Percentiles rank a stretch among this genome's conserved stretches.
Conservation (phyloP, 1,140 invertebrate species). For the Ceratina australensis region DNA sequence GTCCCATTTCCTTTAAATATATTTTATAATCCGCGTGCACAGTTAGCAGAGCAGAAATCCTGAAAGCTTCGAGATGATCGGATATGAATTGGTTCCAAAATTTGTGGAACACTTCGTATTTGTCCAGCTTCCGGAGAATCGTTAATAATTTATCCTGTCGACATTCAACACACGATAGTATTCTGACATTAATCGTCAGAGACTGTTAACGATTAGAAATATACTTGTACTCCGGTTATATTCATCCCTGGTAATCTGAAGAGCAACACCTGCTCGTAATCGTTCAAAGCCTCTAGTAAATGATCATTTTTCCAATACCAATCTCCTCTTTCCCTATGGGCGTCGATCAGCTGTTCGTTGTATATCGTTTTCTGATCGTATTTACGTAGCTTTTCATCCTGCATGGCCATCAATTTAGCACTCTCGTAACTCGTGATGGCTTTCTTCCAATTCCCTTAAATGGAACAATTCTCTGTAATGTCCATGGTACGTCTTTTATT, state of each 20-base stretch:
- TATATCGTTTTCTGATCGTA: conserved; percentile 1
- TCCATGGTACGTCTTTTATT: not conserved
- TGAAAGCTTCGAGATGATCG: not conserved
- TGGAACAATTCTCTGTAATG: not conserved
- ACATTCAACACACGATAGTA: not conserved
- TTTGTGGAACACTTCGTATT: conserved; percentile 47
- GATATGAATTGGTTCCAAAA: conserved; percentile 49
- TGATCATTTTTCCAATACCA: conserved; percentile 1
- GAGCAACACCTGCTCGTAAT: conserved; percentile 49
- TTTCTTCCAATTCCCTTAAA: conserved; percentile 40
- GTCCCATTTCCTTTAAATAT: conserved; percentile 35
- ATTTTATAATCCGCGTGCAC: conserved; percentile 55
- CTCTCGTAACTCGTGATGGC: conserved; percentile 50
- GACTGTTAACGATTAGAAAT: not conserved
- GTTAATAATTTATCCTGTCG: conserved; percentile 47
- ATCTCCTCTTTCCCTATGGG: conserved; percentile 42
- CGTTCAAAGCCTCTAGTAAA: conserved; percentile 34
- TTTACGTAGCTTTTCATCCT: not conserved
- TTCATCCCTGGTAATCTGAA: not conserved
- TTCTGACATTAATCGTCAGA: not conserved
- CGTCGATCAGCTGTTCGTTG: conserved; percentile 23
- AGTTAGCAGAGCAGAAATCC: conserved; percentile 34
- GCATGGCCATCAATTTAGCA: conserved; percentile 30
- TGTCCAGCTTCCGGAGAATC: conserved; percentile 31
- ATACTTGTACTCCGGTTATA: conserved; percentile 39